These are phyloP conservation scores for Sebastes elongatus DNA, from an alignment of 2,797 vertebrate genomes.

Conservation along the genomic window DNA sequence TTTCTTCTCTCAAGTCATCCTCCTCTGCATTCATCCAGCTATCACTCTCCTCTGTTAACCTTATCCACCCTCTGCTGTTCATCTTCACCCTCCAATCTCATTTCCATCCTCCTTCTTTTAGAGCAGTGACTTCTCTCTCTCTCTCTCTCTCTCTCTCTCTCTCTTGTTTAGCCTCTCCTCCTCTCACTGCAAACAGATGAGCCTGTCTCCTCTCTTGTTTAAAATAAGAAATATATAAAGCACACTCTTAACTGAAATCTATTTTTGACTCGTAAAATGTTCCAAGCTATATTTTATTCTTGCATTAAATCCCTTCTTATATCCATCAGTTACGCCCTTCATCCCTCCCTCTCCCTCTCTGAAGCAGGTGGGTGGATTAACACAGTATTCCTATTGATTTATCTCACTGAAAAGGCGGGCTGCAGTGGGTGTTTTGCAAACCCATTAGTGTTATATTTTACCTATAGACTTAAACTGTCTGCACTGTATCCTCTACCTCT, in stretches of 20 bases:
- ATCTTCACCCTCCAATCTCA: slow-evolving; percentile 11
- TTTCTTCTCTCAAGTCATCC: slow-evolving; percentile 14
- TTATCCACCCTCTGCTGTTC: background rate
- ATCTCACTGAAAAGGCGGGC: background rate
- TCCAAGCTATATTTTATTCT: slow-evolving; percentile 43
- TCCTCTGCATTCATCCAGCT: slow-evolving; percentile 10
- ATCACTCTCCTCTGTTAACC: slow-evolving; percentile 9
- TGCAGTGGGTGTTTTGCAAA: slow-evolving; percentile 15
- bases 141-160: background rate
- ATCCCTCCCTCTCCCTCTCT: slow-evolving; percentile 14
- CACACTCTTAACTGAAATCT: slow-evolving; percentile 17
- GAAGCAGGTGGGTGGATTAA: slow-evolving; percentile 44
- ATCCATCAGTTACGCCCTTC: slow-evolving; percentile 21
- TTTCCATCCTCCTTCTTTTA: slow-evolving; percentile 15
- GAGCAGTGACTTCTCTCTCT: slow-evolving; percentile 15
- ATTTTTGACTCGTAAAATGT: slow-evolving; percentile 34
- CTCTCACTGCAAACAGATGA: slow-evolving; percentile 29
- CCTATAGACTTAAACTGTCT: background rate
- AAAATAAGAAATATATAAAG: slow-evolving; percentile 9
- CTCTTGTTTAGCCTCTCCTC: slow-evolving; percentile 15
- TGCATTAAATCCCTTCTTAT: slow-evolving; percentile 24
- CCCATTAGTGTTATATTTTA: background rate
- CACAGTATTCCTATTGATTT: slow-evolving; percentile 29
- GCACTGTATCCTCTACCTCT: background rate
- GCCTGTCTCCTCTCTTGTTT: slow-evolving; percentile 3